Conservation (phyloP, 2,113 vertebrate species). For the Erinaceus europaeus region DNA sequence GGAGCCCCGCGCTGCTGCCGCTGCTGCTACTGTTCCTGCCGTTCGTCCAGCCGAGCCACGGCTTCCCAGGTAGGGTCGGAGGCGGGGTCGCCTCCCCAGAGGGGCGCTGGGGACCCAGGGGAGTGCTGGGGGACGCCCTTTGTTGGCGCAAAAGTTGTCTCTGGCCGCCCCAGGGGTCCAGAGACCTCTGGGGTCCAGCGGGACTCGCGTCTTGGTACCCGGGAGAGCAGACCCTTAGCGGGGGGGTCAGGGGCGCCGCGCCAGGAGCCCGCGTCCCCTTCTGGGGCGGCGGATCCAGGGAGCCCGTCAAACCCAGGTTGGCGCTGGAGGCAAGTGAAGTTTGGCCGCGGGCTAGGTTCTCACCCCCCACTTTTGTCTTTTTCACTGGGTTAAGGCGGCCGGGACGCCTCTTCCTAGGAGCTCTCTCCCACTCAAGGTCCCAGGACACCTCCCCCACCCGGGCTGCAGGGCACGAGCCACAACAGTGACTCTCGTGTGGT, state of each 20-base stretch:
- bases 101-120: neutral
- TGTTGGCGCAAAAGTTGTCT: slow-evolving; percentile 1
- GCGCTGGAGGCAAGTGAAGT: neutral
- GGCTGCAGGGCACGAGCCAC: neutral
- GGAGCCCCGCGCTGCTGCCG: slow-evolving; percentile 55
- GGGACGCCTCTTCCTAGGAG: too few species aligned
- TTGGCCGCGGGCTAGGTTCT: too few species aligned
- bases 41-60: slow-evolving; percentile 4
- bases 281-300: neutral
- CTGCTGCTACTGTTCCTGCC: slow-evolving; percentile 38
- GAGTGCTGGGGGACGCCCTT: neutral
- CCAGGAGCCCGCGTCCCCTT: too few species aligned
- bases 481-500: neutral
- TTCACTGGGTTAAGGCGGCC: too few species aligned
- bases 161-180: neutral
- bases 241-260: too few species aligned
- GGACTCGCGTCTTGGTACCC: neutral
- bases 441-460: neutral
- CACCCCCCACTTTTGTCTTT: too few species aligned
- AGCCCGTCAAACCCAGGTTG: neutral
- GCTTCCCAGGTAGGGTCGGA: slow-evolving; percentile 71
- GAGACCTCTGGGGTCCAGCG: fast-evolving
- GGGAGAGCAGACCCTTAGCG: neutral
- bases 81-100: neutral
- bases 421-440: neutral